phyloP scores from a whole-genome alignment of 1,140 invertebrate genomes.

The Drosophila sp. region DNA sequence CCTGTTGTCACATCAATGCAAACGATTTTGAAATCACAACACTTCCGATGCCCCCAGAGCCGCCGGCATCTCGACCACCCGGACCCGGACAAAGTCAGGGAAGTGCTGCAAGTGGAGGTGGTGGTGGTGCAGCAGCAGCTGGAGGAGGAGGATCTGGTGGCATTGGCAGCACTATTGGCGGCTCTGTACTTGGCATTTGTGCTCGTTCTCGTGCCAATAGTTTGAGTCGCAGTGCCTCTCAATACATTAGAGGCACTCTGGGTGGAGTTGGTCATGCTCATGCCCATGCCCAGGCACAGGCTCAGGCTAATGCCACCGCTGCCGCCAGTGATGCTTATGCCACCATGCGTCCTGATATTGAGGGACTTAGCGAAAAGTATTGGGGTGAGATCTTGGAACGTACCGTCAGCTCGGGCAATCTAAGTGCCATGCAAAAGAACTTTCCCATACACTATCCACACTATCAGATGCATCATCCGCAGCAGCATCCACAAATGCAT shows the following conservation, averaged over 20 bases:
- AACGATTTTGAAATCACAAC: conserved; percentile 81
- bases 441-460: conserved; percentile 68
- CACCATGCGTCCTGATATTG: conserved; percentile 85
- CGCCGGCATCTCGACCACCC: conserved; percentile 73
- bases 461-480: conserved; percentile 55
- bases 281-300: conserved; percentile 31
- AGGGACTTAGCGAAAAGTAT: conserved; percentile 89
- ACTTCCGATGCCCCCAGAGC: conserved; percentile 76
- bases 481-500: conserved; percentile 47
- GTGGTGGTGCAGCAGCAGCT: conserved; percentile 51
- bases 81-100: background rate
- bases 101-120: conserved; percentile 36
- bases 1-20: conserved; percentile 82
- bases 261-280: conserved; percentile 44
- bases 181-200: conserved; percentile 76
- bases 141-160: conserved; percentile 40
- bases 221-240: conserved; percentile 75
- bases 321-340: conserved; percentile 47
- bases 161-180: conserved; percentile 64
- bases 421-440: conserved; percentile 86
- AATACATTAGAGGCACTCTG: conserved; percentile 67
- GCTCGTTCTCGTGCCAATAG: conserved; percentile 74
- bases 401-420: conserved; percentile 87
- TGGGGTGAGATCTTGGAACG: conserved; percentile 90
- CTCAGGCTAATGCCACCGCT: background rate